Conservation (phyloP, 37 sponge, comb jelly and placozoan genomes). For the Geodia barretti region DNA sequence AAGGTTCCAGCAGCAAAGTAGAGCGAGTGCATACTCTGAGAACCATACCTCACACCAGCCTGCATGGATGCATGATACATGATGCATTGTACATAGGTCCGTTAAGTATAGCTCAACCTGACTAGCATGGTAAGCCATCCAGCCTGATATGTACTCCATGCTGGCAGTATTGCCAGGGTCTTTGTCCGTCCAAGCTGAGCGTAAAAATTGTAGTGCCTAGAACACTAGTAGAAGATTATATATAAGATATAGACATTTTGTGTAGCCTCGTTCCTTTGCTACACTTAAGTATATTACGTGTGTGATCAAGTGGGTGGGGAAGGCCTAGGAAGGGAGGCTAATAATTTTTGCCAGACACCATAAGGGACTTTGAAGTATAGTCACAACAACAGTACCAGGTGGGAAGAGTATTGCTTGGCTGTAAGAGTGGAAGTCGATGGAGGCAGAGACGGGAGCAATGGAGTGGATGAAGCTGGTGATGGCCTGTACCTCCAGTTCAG, state of each 20-base stretch:
- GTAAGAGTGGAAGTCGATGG: slow-evolving; percentile 81
- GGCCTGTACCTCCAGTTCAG: slow-evolving; percentile 63
- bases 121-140: slow-evolving; percentile 33
- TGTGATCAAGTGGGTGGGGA: no score
- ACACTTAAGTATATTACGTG: no score
- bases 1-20: slow-evolving; percentile 75
- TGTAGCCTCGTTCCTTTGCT: no score
- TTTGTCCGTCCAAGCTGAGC: slow-evolving; percentile 15
- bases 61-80: background rate
- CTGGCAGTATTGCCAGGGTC: background rate
- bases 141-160: slow-evolving; percentile 15
- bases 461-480: slow-evolving; percentile 40
- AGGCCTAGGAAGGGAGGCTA: no score
- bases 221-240: background rate
- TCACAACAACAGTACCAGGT: slow-evolving; percentile 30
- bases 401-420: slow-evolving; percentile 68
- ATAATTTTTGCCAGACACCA: background rate
- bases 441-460: slow-evolving; percentile 39
- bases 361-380: background rate
- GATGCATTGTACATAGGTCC: background rate
- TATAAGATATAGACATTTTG: background rate
- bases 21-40: slow-evolving; percentile 35
- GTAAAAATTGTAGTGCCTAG: background rate
- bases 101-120: background rate
- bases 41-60: slow-evolving; percentile 36